phyloP scores from a whole-genome alignment of 92 coral and sea anemone species.

The Siderastrea radians region DNA sequence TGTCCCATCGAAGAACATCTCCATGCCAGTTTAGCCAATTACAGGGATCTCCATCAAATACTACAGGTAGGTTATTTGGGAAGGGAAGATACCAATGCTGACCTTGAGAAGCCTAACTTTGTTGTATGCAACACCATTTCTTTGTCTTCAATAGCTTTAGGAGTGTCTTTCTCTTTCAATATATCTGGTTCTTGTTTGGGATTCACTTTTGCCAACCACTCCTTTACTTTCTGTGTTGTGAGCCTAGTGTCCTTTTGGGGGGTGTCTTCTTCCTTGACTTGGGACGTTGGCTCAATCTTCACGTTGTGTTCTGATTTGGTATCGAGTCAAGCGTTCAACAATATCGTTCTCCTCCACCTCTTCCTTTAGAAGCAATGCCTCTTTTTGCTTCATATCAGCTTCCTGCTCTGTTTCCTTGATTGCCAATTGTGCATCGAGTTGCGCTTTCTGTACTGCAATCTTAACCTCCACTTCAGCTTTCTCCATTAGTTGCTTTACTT shows the following conservation, averaged over 20 bases:
- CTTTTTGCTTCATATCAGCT: background rate
- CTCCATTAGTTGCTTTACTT: too few species aligned
- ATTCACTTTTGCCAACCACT: background rate
- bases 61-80: slow-evolving; percentile 28
- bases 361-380: background rate
- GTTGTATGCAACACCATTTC: too few species aligned
- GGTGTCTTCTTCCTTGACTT: slow-evolving; percentile 8
- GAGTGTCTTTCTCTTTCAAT: background rate
- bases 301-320: background rate
- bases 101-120: too few species aligned
- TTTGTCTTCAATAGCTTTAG: background rate
- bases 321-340: background rate
- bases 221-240: background rate
- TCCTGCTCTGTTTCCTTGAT: slow-evolving; percentile 20
- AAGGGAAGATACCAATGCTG: background rate
- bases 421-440: slow-evolving; percentile 8
- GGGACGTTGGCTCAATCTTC: background rate
- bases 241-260: background rate
- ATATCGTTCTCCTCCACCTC: background rate
- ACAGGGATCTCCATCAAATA: slow-evolving; percentile 46
- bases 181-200: slow-evolving; percentile 4
- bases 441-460: too few species aligned
- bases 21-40: slow-evolving; percentile 51
- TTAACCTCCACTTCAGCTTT: too few species aligned
- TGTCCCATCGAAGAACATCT: slow-evolving; percentile 48